A percentile compares a stretch with the other conserved stretches of the same genome.
phyloP scores from a whole-genome alignment of 2,888 invertebrate species.

The Conistra vaccinii region DNA sequence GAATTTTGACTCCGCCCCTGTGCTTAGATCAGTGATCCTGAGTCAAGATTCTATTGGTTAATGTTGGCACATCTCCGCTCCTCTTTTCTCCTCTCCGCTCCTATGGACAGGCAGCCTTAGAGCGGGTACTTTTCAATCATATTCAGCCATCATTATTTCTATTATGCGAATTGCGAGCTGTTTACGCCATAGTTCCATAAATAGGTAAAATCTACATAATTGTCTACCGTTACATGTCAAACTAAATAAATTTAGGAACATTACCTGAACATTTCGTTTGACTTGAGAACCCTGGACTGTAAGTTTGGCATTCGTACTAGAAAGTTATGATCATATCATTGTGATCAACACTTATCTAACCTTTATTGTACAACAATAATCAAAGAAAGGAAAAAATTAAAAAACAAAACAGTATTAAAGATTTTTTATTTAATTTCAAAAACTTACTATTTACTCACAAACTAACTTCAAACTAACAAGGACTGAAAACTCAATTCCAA shows the following conservation, averaged over 20 bases:
- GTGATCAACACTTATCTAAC: background rate
- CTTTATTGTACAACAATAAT: background rate
- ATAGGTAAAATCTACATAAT: background rate
- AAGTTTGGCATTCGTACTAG: background rate
- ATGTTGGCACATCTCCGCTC: too few relatives aligned
- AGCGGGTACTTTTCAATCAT: background rate
- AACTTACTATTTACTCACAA: background rate
- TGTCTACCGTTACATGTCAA: background rate
- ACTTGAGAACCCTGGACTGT: background rate
- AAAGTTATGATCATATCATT: background rate
- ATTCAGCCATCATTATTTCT: background rate
- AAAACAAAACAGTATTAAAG: background rate
- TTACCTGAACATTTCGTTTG: background rate
- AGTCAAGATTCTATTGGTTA: too few relatives aligned
- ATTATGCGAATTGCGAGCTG: background rate
- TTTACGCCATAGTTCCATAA: background rate
- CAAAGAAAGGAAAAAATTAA: background rate
- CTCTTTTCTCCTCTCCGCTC: too few relatives aligned
- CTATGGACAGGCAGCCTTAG: too few relatives aligned
- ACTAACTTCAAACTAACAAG: constrained; percentile 37
- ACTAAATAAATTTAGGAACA: background rate
- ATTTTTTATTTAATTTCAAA: background rate
- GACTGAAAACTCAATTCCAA: constrained; percentile 47
- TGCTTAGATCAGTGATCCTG: too few relatives aligned
- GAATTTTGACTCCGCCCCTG: too few relatives aligned